Percentiles rank a stretch among this genome's conserved stretches.
phyloP scores from a whole-genome alignment of 1,140 invertebrate genomes.

The Cyclargus thomasi region DNA sequence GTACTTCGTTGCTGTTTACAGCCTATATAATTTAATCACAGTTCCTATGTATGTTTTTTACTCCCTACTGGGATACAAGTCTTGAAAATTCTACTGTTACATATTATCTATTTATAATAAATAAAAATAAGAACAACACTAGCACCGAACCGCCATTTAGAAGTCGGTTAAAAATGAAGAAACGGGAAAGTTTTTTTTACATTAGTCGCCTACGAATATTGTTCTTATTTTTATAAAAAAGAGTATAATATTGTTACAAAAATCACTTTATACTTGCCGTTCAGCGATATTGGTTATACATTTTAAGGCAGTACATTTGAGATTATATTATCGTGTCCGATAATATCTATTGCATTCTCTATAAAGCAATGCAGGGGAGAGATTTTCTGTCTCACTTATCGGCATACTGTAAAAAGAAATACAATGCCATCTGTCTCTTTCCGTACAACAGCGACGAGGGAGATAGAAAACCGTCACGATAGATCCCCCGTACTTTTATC shows the following conservation, averaged over 20 bases:
- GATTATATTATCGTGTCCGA: constrained; percentile 25
- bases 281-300: background rate
- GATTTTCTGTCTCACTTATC: background rate
- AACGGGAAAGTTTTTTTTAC: background rate
- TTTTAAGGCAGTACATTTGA: constrained; percentile 4
- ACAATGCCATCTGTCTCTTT: background rate
- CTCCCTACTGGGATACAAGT: constrained; percentile 42
- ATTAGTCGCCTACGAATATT: background rate
- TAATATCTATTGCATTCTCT: constrained; percentile 22
- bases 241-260: constrained; percentile 7
- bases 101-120: constrained; percentile 6
- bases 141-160: no score
- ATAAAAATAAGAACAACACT: constrained; percentile 2
- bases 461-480: constrained; percentile 17
- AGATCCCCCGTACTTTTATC: constrained; percentile 20
- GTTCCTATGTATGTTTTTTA: constrained; percentile 54
- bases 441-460: background rate
- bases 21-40: constrained; percentile 59
- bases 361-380: constrained; percentile 23
- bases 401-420: background rate
- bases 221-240: constrained; percentile 2
- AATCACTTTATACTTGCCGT: background rate
- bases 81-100: constrained; percentile 27
- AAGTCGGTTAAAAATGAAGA: background rate
- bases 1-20: constrained; percentile 64